Evolutionary conservation across 2,888 invertebrate genomes (phyloP).

Genomic region (Branchellion lobata): DNA sequence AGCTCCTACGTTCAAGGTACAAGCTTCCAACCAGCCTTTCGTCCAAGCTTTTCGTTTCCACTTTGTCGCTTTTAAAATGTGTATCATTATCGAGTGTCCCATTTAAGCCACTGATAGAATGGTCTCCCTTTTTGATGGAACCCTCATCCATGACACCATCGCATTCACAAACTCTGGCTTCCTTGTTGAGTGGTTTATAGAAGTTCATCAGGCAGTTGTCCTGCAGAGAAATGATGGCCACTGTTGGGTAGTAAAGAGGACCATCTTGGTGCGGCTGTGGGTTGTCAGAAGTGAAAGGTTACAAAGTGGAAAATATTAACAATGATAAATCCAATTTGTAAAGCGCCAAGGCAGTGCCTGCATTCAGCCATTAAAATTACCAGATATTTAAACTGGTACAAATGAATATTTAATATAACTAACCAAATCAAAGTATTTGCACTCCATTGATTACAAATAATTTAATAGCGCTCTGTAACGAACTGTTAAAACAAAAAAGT

Average conservation of each 20-base stretch:
- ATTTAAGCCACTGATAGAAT: neutral
- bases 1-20: slow-evolving; percentile 81
- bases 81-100: neutral
- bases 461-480: no score
- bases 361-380: neutral
- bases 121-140: neutral
- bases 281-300: neutral
- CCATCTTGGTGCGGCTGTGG: slow-evolving; percentile 87
- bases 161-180: neutral
- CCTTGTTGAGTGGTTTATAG: slow-evolving; percentile 60
- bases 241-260: slow-evolving; percentile 84
- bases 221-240: slow-evolving; percentile 87
- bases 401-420: no score
- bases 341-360: no score
- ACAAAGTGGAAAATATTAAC: neutral
- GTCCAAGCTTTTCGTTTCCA: slow-evolving; percentile 50
- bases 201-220: slow-evolving; percentile 88
- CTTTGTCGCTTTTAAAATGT: neutral
- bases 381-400: neutral
- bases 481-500: no score
- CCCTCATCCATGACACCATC: neutral
- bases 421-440: no score
- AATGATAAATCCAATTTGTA: no score
- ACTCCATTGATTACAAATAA: no score
- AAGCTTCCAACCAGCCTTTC: slow-evolving; percentile 70